Evolutionary conservation across 2,888 invertebrate species (phyloP), one percentile per base, ranked within the genome.

Genomic region (Ommatoiulus sabulosus): DNA sequence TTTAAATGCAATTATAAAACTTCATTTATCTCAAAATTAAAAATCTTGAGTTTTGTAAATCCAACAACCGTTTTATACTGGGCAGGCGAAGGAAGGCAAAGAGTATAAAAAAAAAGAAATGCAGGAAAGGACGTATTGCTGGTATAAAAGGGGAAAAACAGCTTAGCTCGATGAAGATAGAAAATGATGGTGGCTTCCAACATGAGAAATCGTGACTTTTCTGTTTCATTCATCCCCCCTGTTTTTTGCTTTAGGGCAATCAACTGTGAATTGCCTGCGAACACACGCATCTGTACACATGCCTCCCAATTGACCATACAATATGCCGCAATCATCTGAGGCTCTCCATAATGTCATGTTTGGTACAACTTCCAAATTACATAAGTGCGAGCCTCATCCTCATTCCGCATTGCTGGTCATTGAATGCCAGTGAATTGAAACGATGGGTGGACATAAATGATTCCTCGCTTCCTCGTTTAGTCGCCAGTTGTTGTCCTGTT

Each of bases 381-480:
- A 57, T 57, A 17, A 57, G 57, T 5, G 57, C 4, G 15, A 15
- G 17, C 57, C 57, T 57, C 15, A 12, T 12, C 57, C 17, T 57
- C 17, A 57, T 57, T 57, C 57, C 57, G 57, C 57, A 57, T 57
- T 57, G 57, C 57, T 57, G 57, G 57, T 57, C 57, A 57, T 57
- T 57, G 57, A 57, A 57, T 57, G 57, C 57, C 57, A 17, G 12
- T 57, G 57, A 57, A 15, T 57, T 57, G 17, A 57, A 57, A 57
- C 57, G 57, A 57, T 57, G 57, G 57, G 57, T 57, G 57, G 57
- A 57, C 57, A 57, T 15, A 0, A 17, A 17, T 15, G 17, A 12
- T 57, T 57, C 57, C 15, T 57, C 57, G 57, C 57, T 57, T 57
- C 57, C 57, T 57, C 15, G 57, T 57, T 57, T 57, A 17, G 15